Evolutionary conservation across 2,888 invertebrate genomes (phyloP).

Genomic region (Nephrocerus scutellatus): DNA sequence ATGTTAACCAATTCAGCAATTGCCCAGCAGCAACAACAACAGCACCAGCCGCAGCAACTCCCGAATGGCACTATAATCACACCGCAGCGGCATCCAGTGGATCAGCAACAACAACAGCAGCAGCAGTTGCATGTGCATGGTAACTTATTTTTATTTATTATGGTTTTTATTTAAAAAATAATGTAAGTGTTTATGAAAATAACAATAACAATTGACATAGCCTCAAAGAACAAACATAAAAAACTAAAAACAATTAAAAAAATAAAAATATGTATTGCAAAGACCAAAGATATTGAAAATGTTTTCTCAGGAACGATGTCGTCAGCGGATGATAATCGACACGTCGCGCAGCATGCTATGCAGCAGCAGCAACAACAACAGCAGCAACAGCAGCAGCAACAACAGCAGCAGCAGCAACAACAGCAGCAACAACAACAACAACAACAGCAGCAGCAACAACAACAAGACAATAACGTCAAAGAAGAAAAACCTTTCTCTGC

Average conservation of each 20-base stretch:
- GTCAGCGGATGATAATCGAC: slow-evolving; percentile 35
- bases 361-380: slow-evolving; percentile 23
- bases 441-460: slow-evolving; percentile 24
- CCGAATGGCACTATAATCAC: slow-evolving; percentile 34
- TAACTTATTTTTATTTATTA: slow-evolving; percentile 8
- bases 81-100: slow-evolving; percentile 25
- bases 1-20: slow-evolving; percentile 30
- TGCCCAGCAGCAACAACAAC: slow-evolving; percentile 29
- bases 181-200: slow-evolving; percentile 1
- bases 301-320: slow-evolving; percentile 30
- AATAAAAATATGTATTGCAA: neutral
- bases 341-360: slow-evolving; percentile 30
- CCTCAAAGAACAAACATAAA: slow-evolving; percentile 18
- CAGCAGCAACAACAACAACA: neutral
- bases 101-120: slow-evolving; percentile 16
- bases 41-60: too few species aligned
- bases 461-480: slow-evolving; percentile 28
- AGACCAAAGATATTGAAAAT: too few species aligned
- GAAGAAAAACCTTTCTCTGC: slow-evolving; percentile 30
- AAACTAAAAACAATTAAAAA: slow-evolving; percentile 6
- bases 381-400: slow-evolving; percentile 20
- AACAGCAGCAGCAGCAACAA: slow-evolving; percentile 21
- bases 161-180: neutral
- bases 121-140: slow-evolving; percentile 25
- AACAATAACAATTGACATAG: slow-evolving; percentile 6